Base-by-base conservation (phyloP, 1,140 invertebrate genomes). In the Diabrotica undecimpunctata region DNA sequence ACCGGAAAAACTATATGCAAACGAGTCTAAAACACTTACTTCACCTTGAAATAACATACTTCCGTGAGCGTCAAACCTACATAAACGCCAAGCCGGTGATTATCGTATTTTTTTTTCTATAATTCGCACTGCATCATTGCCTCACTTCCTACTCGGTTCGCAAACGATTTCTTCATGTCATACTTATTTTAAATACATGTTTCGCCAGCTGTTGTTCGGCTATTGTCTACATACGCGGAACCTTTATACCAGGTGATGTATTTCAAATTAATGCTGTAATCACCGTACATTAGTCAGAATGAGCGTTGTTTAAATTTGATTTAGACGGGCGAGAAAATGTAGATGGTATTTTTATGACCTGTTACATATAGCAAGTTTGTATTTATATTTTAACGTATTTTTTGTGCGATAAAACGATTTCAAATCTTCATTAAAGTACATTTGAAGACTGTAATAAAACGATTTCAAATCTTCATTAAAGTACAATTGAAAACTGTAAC, bases 41-140 rank as follows among this genome's bases (percentile, higher is more conserved):
- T 62, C 61, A 62, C 61, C 61, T 62, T 62, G 61, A 62, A 62
- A 62, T 62, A 54, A 62, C 25, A 25, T 4, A 25, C 61, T 62
- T 62, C 61, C 61, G 61, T 62, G 61, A 62, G 61, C 52, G 61
- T 62, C 51, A 62, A 62, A 62, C 61, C 61, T 62, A 62, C 61
- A 54, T 62, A 62, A 54, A 62, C 51, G 51, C 52, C 61, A 41
- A 62, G 50, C 51, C 10, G 13, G 39, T 62, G 61, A 62, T 62
- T 54, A 62, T 54, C 53, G 53, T 54, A 62, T 46, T 39, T 38
- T 54, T 62, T 62, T 54, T 25, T 25, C 25, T 54, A 62, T 62
- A 54, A 54, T 54, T 54, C 54, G 61, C 53, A 62, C 61, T 54
- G 53, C 58, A 39, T 60, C 58, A 39, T 39, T 60, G 41, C 12